phyloP scores from a whole-genome alignment of 1,140 invertebrate genomes.

The Pachyrhynchus sulphureomaculatus region DNA sequence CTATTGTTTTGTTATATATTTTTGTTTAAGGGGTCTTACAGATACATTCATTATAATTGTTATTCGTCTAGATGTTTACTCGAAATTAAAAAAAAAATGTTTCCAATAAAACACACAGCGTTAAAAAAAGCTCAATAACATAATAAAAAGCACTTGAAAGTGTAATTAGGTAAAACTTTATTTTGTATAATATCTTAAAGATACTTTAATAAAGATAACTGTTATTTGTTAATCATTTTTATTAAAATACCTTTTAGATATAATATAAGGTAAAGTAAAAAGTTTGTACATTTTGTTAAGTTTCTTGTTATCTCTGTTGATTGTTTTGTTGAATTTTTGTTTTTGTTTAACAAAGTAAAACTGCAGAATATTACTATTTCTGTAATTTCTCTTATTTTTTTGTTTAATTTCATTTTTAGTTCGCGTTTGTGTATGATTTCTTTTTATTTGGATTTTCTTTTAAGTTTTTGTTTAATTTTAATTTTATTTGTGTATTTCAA shows the following conservation, averaged over 20 bases:
- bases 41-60: too few relatives aligned
- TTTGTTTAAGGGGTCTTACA: background rate
- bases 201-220: too few relatives aligned
- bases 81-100: too few relatives aligned
- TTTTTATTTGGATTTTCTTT: constrained; percentile 12
- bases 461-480: constrained; percentile 13
- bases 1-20: background rate
- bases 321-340: constrained; percentile 26
- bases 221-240: too few relatives aligned
- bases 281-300: background rate
- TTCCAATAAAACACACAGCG: too few relatives aligned
- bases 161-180: too few relatives aligned
- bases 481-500: constrained; percentile 15
- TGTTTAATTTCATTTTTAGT: background rate
- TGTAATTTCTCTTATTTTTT: constrained; percentile 5
- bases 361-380: constrained; percentile 19
- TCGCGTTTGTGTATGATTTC: constrained; percentile 6
- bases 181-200: too few relatives aligned
- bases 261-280: too few relatives aligned
- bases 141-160: too few relatives aligned
- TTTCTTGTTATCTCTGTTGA: constrained; percentile 14
- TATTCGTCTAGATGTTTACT: too few relatives aligned
- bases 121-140: too few relatives aligned
- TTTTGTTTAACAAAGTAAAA: constrained; percentile 29
- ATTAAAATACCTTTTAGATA: too few relatives aligned